phyloP scores from a whole-genome alignment of 2,888 invertebrate genomes.

The Spodoptera littoralis region DNA sequence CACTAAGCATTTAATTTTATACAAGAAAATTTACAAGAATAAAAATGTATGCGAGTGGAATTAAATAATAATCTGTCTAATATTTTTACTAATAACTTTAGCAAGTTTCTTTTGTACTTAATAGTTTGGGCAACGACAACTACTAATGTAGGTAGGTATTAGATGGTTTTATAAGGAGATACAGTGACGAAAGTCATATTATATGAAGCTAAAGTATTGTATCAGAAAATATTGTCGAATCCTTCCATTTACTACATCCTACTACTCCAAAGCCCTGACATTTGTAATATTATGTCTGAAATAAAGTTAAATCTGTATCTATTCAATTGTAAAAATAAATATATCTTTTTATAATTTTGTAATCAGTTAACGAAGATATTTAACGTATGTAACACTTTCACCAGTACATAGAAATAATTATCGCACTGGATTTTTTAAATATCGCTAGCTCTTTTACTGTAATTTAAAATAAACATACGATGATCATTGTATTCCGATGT shows the following conservation, averaged over 20 bases:
- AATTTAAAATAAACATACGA: conserved; percentile 1
- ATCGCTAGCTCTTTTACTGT: conserved; percentile 12
- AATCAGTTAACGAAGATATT: conserved; percentile 9
- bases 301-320: conserved; percentile 1
- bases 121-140: conserved; percentile 49
- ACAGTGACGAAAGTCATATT: background rate
- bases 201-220: background rate
- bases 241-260: background rate
- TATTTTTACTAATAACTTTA: conserved; percentile 54
- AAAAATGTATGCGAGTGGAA: conserved; percentile 50
- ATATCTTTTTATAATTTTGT: conserved; percentile 18
- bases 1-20: conserved; percentile 46
- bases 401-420: conserved; percentile 14
- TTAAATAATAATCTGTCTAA: conserved; percentile 48
- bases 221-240: conserved; percentile 1
- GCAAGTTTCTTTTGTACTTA: conserved; percentile 64
- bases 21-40: conserved; percentile 43
- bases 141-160: conserved; percentile 22
- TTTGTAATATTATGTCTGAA: conserved; percentile 5
- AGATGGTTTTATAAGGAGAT: conserved; percentile 4
- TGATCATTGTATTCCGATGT: conserved; percentile 2
- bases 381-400: conserved; percentile 6
- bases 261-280: conserved; percentile 7
- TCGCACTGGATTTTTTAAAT: conserved; percentile 13
- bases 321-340: conserved; percentile 26